Evolutionary conservation across 2,113 vertebrate species (phyloP).

Genomic region (Python bivittatus): DNA sequence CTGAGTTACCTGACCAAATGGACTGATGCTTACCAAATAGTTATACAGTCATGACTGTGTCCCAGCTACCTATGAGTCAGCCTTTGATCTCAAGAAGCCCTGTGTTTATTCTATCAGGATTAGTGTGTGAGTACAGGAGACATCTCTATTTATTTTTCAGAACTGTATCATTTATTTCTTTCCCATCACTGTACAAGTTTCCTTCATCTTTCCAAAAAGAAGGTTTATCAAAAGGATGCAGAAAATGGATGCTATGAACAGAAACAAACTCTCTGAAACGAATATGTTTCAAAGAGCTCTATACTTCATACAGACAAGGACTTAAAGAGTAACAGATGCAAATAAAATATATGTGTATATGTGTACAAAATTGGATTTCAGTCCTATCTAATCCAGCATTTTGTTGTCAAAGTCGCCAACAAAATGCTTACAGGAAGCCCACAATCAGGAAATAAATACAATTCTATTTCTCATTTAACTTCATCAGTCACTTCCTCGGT

Average conservation of each 20-base stretch:
- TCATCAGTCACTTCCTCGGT: too few relatives aligned
- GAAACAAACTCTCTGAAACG: neutral
- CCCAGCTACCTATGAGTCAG: neutral
- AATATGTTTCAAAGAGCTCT: too few relatives aligned
- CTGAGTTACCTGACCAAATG: neutral
- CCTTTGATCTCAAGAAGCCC: neutral
- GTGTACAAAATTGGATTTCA: too few relatives aligned
- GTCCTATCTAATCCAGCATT: too few relatives aligned
- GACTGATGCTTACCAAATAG: neutral
- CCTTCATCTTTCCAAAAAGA: neutral
- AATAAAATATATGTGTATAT: too few relatives aligned
- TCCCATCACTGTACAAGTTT: neutral
- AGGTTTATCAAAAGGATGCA: neutral
- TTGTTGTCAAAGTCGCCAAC: too few relatives aligned
- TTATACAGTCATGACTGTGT: neutral
- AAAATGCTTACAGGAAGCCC: too few relatives aligned
- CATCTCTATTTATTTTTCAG: neutral
- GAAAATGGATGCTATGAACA: neutral
- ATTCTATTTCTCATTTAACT: too few relatives aligned
- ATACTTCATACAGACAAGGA: too few relatives aligned
- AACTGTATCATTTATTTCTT: neutral
- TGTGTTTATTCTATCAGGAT: neutral
- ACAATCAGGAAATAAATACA: too few relatives aligned
- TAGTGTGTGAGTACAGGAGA: neutral
- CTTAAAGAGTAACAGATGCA: neutral